Evolutionary conservation across 92 coral and sea anemone species (phyloP), one percentile per base, ranked within the genome.

Genomic region (Zoanthus solanderi): DNA sequence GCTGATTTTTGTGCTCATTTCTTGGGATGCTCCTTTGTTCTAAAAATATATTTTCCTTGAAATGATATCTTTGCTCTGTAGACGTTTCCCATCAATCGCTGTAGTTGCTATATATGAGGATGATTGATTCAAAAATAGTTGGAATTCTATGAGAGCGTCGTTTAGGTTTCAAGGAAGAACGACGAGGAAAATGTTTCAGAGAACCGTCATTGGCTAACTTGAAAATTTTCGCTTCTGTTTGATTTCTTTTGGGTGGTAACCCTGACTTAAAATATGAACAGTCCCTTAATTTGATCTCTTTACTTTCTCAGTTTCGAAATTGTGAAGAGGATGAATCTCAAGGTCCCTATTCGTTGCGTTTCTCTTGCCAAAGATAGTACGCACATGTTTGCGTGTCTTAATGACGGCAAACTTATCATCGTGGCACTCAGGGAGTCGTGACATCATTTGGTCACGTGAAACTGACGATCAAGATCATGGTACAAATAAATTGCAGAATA

Each of bases 391-490:
- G 94, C 91, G 71, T 92, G 98, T 9, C 92, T 94, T 29, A 77
- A 90, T 47, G 98, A 96, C 77, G 98, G 98, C 54, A 95, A 96
- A 68, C 94, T 96, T 9, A 92, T 96, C 48, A 89, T 96, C 29
- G 92, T 96, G 48, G 94, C 92, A 69, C 72, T 74, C 23, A 83
- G 63, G 14, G 75, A 65, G 14, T 81, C 56, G 52, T 79, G 84
- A 60, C 31, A 32, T 58, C 84, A 58, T 14, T 18, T 15, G 69
- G 34, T 75, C 81, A 23, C 11, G 4, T 77, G 67, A 28, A 1
- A 52, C 74, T 12, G 5, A 69, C 12, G 15, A 30, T 69, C 46
- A 69, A 34, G 32, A 29, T 30, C 37, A 34, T 67, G 29, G 72
- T 34, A 17, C 4, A 17, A 9, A 65, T 28, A 65, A 65, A 37